A percentile compares a stretch with the other conserved stretches of the same genome.
Conservation (phyloP, 2,888 invertebrate species). For the Lithophane leautieri region DNA sequence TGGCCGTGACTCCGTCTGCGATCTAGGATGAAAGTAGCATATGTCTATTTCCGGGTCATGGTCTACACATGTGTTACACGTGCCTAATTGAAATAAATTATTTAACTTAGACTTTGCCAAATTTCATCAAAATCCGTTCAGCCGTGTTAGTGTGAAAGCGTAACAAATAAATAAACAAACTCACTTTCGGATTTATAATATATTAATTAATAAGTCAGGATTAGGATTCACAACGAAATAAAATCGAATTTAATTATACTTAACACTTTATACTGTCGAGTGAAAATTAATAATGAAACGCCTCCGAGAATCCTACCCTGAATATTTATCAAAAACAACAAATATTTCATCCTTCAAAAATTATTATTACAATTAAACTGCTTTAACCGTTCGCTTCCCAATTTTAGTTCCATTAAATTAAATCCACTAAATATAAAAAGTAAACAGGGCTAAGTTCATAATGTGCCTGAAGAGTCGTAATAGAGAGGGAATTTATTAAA, state of each 20-base stretch:
- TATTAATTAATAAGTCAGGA: no score
- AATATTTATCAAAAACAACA: constrained; percentile 45
- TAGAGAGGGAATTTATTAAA: constrained; percentile 86
- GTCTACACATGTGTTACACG: no score
- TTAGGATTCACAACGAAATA: constrained; percentile 6
- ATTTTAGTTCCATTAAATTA: constrained; percentile 66
- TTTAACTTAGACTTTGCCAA: no score
- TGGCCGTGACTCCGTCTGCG: no score
- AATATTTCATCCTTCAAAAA: constrained; percentile 40
- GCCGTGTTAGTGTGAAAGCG: no score
- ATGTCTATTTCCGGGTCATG: no score
- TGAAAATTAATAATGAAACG: constrained; percentile 51
- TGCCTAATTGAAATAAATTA: no score
- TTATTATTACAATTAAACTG: constrained; percentile 29
- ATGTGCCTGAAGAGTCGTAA: constrained; percentile 77
- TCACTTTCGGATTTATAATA: no score
- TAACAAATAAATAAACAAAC: no score
- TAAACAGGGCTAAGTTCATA: constrained; percentile 68
- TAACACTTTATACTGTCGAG: constrained; percentile 35
- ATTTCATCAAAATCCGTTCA: no score
- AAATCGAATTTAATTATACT: constrained; percentile 37
- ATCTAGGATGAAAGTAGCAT: no score
- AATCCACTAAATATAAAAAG: constrained; percentile 67
- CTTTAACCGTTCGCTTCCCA: constrained; percentile 23
- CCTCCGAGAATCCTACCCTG: constrained; percentile 16